Percentiles rank a stretch among this genome's conserved stretches.
These are phyloP conservation scores for Drosophila ohnishii DNA, from an alignment of 1,140 invertebrate species.

Conservation along the genomic window DNA sequence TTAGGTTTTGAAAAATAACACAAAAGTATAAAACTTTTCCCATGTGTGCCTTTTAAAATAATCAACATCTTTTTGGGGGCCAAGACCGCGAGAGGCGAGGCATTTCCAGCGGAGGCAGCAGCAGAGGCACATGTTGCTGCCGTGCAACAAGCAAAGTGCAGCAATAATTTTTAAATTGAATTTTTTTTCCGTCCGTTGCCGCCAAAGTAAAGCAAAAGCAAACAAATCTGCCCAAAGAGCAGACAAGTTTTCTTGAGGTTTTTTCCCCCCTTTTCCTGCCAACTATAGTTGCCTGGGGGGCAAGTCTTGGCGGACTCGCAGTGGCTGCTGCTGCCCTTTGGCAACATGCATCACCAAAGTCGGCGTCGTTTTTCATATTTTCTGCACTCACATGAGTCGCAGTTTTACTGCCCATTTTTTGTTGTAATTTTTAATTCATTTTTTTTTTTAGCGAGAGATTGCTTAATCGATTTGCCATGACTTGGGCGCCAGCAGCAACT, in stretches of 20 bases:
- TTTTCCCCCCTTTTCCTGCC: slow-evolving; percentile 11
- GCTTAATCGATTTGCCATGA: slow-evolving; percentile 78
- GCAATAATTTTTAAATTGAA: slow-evolving; percentile 82
- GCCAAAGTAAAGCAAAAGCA: slow-evolving; percentile 56
- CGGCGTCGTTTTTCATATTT: slow-evolving; percentile 77
- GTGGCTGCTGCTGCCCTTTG: slow-evolving; percentile 60
- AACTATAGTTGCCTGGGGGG: slow-evolving; percentile 18
- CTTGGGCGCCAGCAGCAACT: slow-evolving; percentile 56
- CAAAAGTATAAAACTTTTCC: not conserved
- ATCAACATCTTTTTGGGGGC: slow-evolving; percentile 69
- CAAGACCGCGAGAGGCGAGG: slow-evolving; percentile 9
- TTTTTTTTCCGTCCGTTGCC: slow-evolving; percentile 55
- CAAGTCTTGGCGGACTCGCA: slow-evolving; percentile 33
- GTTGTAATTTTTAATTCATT: slow-evolving; percentile 70
- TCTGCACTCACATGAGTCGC: slow-evolving; percentile 57
- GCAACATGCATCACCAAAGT: slow-evolving; percentile 74
- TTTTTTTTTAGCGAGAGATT: slow-evolving; percentile 60
- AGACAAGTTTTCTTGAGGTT: slow-evolving; percentile 44
- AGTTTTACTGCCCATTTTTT: slow-evolving; percentile 35
- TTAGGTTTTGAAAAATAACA: not conserved
- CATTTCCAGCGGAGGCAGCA: not conserved
- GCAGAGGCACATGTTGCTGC: slow-evolving; percentile 67
- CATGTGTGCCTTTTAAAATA: slow-evolving; percentile 58
- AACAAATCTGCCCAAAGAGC: slow-evolving; percentile 63
- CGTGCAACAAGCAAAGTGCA: slow-evolving; percentile 72